Base-by-base conservation (phyloP, 1,140 invertebrate genomes). In the Bombus superbus region DNA sequence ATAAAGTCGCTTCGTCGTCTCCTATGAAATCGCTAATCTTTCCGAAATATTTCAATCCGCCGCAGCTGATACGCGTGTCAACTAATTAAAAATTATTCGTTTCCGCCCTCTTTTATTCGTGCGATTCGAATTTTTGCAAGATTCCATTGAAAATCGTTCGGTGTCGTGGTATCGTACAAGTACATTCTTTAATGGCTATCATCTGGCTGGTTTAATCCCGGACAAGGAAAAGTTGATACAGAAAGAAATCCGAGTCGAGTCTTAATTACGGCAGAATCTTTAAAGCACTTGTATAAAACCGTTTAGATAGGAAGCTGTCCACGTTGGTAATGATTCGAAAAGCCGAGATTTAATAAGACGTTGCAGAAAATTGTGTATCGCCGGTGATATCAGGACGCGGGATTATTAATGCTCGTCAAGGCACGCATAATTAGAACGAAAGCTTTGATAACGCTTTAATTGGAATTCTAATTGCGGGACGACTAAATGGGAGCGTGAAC, bases 391-490 rank as follows among this genome's bases (percentile, higher is more conserved):
- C 81, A 35, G n/a, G 18, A 84, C 72, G 82, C 22, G 18, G 66
- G 72, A 86, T 90, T 90, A 90, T 90, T 90, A 90, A 90, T 86
- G 77, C 32, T 59, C 73, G 69, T 83, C 78, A 74, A 59, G 66
- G 35, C 47, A 38, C 83, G 69, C 75, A 75, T 81, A 78, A 83
- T 86, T 83, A 78, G 69, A 79, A 88, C 69, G 89, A 84, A 82
- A 86, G 81, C 81, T 83, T 84, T 86, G 89, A 90, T 86, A 90
- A 86, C 83, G 83, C 81, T 88, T 88, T 90, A 88, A 90, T 90
- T 91, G 89, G 89, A 88, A 80, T 84, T 42, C 83, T 90, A 86
- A 90, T 91, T 91, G 89, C 86, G 81, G 64, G 78, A 72, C 77
- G 77, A 68, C 81, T 76, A 86, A 90, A 91, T 84, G 89, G 84